Evolutionary conservation across 2,797 vertebrate species (phyloP), one percentile per base, ranked within the genome.

Genomic region (Gymnodraco acuticeps): DNA sequence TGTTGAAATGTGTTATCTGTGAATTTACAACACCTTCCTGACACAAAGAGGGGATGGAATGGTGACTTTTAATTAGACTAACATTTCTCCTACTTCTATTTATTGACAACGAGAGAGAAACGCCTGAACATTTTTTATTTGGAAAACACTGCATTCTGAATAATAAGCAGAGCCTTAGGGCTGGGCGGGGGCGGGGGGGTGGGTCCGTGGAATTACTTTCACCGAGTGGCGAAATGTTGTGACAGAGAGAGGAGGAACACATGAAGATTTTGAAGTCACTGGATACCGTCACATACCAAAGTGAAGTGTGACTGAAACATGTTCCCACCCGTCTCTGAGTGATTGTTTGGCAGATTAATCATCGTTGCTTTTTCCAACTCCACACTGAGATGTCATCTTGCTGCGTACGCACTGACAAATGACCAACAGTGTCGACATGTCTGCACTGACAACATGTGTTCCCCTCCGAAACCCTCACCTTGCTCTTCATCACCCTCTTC

Each of bases 401-500:
- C 5, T 51, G 31, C 15, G 15, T 43, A 46, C 52, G 62, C 17
- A 3, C 23, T 9, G 38, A 31, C 41, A 70, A 8, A 7, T 1
- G 1, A 16, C 17, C 11, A 43, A 19, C 27, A 41, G 23, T 3
- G 16, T 52, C 3, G 1, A 4, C 6, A 61, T 55, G 5, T 54
- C 73, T 42, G 38, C 19, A 20, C 9, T 63, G 16, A 55, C 43
- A 33, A 11, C 46, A 0, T 8, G 4, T 54, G 53, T 59, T 10
- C 3, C 5, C 20, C 43, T 38, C 1, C 3, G 53, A 27, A 27
- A 0, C 3, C 0, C 51, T 88, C 65, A 92, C 92, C 90, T 61
- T 73, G 72, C 19, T 87, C 87, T 23, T 86, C 88, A 3, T 67
- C 27, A 3, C 31, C 62, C 43, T 88, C 91, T 17, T 77, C 87